Conservation (phyloP, 2,797 vertebrate species). For the Channa striata region DNA sequence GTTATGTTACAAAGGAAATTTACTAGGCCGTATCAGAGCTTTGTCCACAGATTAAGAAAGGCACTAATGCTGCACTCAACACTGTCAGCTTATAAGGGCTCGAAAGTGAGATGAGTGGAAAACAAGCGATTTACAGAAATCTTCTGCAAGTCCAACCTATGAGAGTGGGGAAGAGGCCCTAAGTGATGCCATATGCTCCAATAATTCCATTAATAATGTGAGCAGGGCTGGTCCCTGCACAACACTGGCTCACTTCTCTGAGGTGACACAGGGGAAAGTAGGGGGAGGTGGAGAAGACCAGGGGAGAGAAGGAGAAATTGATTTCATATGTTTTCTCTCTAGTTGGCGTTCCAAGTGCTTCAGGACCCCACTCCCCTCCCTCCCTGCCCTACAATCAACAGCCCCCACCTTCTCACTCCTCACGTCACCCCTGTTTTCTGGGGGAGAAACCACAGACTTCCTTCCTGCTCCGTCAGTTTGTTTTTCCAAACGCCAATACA, state of each 20-base stretch:
- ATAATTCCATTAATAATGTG: constrained; percentile 84
- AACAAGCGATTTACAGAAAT: constrained; percentile 75
- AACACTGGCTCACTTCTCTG: constrained; percentile 80
- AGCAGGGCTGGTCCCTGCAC: constrained; percentile 72
- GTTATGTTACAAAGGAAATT: constrained; percentile 9
- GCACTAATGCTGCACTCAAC: constrained; percentile 17
- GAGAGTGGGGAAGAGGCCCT: constrained; percentile 63
- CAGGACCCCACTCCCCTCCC: constrained; percentile 18
- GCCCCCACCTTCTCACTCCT: constrained; percentile 38
- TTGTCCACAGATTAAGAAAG: constrained; percentile 9
- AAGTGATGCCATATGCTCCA: constrained; percentile 85
- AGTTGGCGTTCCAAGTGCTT: constrained; percentile 53
- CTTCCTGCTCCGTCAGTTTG: constrained; percentile 75
- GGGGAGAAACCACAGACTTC: constrained; percentile 79
- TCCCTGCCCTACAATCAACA: constrained; percentile 52
- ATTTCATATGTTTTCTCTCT: constrained; percentile 83
- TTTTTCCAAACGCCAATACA: constrained; percentile 77
- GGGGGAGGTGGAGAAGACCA: constrained; percentile 42
- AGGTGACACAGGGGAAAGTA: constrained; percentile 80
- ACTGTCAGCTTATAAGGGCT: constrained; percentile 42
- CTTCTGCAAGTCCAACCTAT: constrained; percentile 61
- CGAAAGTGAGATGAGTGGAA: constrained; percentile 67
- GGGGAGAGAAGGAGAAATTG: constrained; percentile 74
- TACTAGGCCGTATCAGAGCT: constrained; percentile 27
- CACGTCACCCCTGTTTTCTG: constrained; percentile 69